Conservation (phyloP, 2,797 vertebrate genomes). For the Halcyon chelicuti region DNA sequence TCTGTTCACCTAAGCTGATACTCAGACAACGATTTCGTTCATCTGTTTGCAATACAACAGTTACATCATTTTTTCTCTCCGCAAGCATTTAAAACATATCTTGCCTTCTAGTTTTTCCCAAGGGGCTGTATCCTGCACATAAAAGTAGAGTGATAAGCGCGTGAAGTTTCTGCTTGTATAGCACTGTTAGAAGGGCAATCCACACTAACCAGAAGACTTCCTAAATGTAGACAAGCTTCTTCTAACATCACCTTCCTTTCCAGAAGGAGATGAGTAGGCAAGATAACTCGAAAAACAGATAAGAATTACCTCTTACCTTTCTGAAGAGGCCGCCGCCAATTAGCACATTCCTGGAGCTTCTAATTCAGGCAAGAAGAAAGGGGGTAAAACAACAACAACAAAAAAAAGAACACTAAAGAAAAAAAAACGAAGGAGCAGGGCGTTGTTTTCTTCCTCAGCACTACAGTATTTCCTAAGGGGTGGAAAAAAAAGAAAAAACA, state of each 20-base stretch:
- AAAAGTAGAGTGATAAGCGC: neutral
- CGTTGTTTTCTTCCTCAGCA: neutral
- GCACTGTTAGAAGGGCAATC: neutral
- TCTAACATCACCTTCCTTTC: neutral
- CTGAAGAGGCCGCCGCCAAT: constrained; percentile 61
- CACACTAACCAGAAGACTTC: neutral
- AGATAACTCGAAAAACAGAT: constrained; percentile 19
- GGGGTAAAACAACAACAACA: no score
- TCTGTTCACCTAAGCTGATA: neutral
- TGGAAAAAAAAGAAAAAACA: neutral
- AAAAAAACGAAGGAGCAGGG: neutral
- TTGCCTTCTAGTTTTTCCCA: neutral
- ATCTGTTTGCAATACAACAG: neutral
- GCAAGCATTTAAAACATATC: neutral
- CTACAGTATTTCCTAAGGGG: constrained; percentile 36
- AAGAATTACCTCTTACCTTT: constrained; percentile 68
- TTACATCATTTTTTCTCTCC: neutral
- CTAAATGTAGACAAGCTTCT: neutral
- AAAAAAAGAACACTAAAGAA: neutral
- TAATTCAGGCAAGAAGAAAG: constrained; percentile 16
- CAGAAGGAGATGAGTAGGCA: constrained; percentile 31
- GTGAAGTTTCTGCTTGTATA: neutral
- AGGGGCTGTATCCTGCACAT: neutral
- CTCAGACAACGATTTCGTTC: neutral
- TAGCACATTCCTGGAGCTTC: constrained; percentile 64